Evolutionary conservation across 2,797 vertebrate genomes (phyloP).

Genomic region (Rhinichthys osculus): DNA sequence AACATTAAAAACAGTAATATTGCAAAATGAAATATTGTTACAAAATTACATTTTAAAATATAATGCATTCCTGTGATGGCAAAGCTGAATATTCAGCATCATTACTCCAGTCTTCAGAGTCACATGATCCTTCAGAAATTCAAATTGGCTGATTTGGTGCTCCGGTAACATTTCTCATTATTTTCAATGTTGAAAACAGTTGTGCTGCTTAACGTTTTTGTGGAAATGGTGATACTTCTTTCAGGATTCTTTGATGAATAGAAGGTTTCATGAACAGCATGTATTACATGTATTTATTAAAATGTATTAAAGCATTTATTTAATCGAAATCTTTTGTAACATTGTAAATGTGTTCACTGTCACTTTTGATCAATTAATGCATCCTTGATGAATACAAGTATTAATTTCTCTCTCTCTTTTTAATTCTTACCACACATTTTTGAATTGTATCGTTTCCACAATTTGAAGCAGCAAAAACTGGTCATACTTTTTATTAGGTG

Average conservation of each 20-base stretch:
- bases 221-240: too few species aligned
- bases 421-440: not conserved
- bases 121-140: not conserved
- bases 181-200: too few species aligned
- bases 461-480: too few species aligned
- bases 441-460: not conserved
- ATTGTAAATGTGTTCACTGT: not conserved
- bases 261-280: too few species aligned
- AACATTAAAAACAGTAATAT: not conserved
- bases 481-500: too few species aligned
- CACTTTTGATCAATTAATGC: not conserved
- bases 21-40: not conserved
- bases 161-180: not conserved
- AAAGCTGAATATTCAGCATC: not conserved
- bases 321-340: not conserved
- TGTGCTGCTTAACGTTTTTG: too few species aligned
- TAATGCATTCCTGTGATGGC: not conserved
- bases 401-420: not conserved
- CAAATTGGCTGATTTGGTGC: not conserved
- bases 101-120: not conserved
- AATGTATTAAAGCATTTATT: not conserved
- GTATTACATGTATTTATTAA: too few species aligned
- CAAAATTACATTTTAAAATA: not conserved
- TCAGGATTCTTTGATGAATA: too few species aligned
- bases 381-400: not conserved